Evolutionary conservation across 1,140 invertebrate genomes (phyloP).

Genomic region (Drosophila subobscura): DNA sequence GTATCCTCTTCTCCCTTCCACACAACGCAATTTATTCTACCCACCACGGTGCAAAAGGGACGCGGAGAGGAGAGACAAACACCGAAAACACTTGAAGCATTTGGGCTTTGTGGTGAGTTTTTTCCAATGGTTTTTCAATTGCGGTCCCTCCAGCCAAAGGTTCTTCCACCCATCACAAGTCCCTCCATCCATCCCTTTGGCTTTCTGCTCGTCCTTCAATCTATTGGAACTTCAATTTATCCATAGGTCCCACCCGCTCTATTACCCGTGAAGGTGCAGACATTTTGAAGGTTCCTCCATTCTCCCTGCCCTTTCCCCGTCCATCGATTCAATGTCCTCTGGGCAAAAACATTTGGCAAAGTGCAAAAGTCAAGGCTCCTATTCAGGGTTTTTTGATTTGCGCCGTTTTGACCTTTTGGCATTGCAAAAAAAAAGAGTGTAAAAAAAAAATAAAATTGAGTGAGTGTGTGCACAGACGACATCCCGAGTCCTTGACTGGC

Average conservation of each 20-base stretch:
- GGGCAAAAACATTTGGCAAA: conserved; percentile 58
- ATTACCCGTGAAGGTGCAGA: neutral
- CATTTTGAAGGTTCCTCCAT: conserved; percentile 31
- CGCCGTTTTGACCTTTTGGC: conserved; percentile 71
- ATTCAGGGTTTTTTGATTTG: conserved; percentile 43
- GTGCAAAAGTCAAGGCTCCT: conserved; percentile 79
- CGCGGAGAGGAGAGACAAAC: conserved; percentile 12
- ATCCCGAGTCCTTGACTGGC: conserved; percentile 62
- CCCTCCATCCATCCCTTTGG: too few species aligned
- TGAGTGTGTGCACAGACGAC: conserved; percentile 35
- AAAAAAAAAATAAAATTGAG: conserved; percentile 26
- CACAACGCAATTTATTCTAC: too few species aligned
- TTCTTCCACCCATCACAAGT: too few species aligned
- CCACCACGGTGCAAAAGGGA: too few species aligned
- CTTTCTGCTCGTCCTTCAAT: too few species aligned
- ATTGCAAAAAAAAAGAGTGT: conserved; percentile 30
- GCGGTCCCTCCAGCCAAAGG: too few species aligned
- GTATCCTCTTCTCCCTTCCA: conserved; percentile 13
- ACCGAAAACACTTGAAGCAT: conserved; percentile 48
- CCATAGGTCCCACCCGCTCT: neutral
- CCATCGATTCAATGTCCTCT: conserved; percentile 22
- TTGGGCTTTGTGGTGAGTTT: conserved; percentile 49
- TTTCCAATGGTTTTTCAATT: neutral
- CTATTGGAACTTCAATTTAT: conserved; percentile 34
- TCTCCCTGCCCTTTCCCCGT: conserved; percentile 15